Conservation (phyloP, 2,113 vertebrate species). For the human (Homo sapiens) region GRCh38 chr13:106572001-106572500, state of each 20-base stretch:
- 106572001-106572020: not conserved
- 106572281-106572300: not conserved
- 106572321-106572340: not conserved
- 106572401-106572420: not conserved
- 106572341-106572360: not conserved
- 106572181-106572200: not conserved
- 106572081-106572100: not conserved
- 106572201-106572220: not conserved
- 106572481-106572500: too few species aligned
- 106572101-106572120: not conserved
- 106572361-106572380: not conserved
- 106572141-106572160: not conserved
- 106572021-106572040: not conserved
- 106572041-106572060: not conserved
- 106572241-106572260: not conserved
- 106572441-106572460: not conserved
- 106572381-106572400: not conserved
- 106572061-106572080: not conserved
- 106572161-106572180: not conserved
- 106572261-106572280: constrained; percentile 6
- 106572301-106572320: not conserved
- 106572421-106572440: not conserved
- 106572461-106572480: not conserved
- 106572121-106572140: not conserved
- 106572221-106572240: not conserved